Evolutionary conservation across 2,113 vertebrate genomes (phyloP).

Genomic region (Semnornis frantzii): DNA sequence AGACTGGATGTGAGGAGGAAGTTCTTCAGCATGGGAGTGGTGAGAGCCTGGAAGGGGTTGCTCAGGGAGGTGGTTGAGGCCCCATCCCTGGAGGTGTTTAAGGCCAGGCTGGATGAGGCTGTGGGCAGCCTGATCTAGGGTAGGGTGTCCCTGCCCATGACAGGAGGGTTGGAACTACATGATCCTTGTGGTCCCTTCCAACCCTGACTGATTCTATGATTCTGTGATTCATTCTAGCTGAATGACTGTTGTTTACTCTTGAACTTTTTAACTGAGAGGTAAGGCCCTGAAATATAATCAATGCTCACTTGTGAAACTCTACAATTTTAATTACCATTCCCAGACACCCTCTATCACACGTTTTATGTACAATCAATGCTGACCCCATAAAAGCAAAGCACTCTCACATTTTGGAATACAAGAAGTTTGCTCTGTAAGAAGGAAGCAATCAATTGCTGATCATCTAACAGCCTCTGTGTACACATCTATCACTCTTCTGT

Average conservation of each 20-base stretch:
- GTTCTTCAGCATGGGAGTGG: too few species aligned
- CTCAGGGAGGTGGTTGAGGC: too few species aligned
- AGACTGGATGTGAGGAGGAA: too few species aligned
- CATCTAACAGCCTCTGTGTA: not conserved
- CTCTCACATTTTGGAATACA: not conserved
- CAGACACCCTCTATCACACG: conserved; percentile 12
- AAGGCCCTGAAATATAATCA: conserved; percentile 59
- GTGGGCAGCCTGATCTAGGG: too few species aligned
- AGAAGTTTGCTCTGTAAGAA: conserved; percentile 26
- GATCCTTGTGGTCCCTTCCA: too few species aligned
- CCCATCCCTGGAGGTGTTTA: too few species aligned
- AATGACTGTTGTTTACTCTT: conserved; percentile 7
- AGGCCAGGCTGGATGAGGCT: too few species aligned
- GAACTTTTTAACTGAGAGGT: conserved; percentile 40
- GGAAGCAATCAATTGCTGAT: conserved; percentile 48
- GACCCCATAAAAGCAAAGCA: not conserved
- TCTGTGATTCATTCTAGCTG: not conserved
- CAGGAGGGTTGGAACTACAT: too few species aligned
- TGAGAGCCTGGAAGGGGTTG: too few species aligned
- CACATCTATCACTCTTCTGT: not conserved
- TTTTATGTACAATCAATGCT: conserved; percentile 38
- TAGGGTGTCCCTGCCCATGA: too few species aligned
- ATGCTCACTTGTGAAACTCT: conserved; percentile 40
- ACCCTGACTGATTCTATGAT: too few species aligned
- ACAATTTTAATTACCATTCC: conserved; percentile 67